Evolutionary conservation across 2,113 vertebrate species (phyloP), one percentile per base, ranked within the genome.

Genomic region (Chaenogobius annularis): DNA sequence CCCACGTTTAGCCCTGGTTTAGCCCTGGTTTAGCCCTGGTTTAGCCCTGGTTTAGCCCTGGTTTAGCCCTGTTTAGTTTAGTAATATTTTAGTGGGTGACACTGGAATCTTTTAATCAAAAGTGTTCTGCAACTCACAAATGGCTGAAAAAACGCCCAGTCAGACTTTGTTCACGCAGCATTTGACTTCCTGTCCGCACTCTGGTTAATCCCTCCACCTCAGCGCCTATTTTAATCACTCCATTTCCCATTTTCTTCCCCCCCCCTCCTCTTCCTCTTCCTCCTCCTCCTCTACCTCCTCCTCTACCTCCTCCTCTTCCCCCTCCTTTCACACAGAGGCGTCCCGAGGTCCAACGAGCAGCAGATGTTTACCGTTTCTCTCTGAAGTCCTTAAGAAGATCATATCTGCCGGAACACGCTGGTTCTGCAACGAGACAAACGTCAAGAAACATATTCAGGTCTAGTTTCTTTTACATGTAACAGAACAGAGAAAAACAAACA

Each of bases 301-400:
- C 46, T 47, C 12, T 11, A n/a, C n/a, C n/a, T n/a, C n/a, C n/a
- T 4, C 44, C 44, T 3, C 44, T 46, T 14, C 44, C 44, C n/a
- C 15, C 47, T 15, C 47, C 15, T 50, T 50, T 19, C 15, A 50
- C 47, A 50, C 47, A 50, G 47, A 7, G 47, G 19, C 47, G 17
- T 77, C 81, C 82, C 80, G 43, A 80, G 85, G 81, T 87, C 88
- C 85, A 93, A 95, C 94, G 90, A 95, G 87, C 92, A 90, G 94
- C 93, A 94, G 93, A 95, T 94, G 93, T 94, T 96, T 96, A 99
- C 98, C 98, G 71, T 98, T 98, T 93, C 96, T 98, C 91, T 99
- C 98, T 14, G 98, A 98, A 10, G 97, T 98, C 94, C 97, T 95
- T 89, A 99, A 93, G 92, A 99, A 99, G 94, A 99, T 97, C 98